These are phyloP conservation scores for Metaphire vulgaris DNA, from an alignment of 1,140 invertebrate genomes.

Conservation along the genomic window DNA sequence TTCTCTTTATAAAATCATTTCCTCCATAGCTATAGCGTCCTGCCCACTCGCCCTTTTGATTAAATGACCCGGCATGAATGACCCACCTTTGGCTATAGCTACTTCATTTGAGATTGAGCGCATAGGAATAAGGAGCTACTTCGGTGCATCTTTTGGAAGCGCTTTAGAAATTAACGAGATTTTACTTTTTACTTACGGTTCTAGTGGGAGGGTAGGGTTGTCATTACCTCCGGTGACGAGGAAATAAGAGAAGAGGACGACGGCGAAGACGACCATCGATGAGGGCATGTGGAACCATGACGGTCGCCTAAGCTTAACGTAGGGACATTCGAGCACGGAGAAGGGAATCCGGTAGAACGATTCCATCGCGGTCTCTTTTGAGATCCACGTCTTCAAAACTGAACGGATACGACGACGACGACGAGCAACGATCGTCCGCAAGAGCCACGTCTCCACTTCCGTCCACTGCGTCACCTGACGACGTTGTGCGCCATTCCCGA, in stretches of 20 bases:
- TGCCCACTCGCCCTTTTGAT: no score
- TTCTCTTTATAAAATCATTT: no score
- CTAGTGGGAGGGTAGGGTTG: no score
- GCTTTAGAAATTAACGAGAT: no score
- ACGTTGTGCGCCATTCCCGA: neutral
- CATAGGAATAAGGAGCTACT: no score
- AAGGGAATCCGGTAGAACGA: conserved; percentile 71
- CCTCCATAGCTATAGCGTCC: no score
- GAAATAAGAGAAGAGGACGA: conserved; percentile 90
- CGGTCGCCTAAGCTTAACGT: conserved; percentile 83
- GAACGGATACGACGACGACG: neutral
- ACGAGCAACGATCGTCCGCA: neutral
- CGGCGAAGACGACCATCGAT: conserved; percentile 82
- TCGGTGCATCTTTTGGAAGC: no score
- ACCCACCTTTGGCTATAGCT: no score
- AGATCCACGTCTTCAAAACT: neutral
- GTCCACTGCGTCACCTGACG: neutral
- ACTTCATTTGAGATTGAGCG: no score
- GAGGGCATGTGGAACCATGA: conserved; percentile 86
- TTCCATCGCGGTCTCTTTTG: conserved; percentile 60
- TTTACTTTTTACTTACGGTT: no score
- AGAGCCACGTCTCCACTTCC: neutral
- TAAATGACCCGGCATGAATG: no score
- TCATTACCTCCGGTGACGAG: conserved; percentile 93
- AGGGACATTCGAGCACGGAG: conserved; percentile 76